These are phyloP conservation scores for Rhabdomys dilectus DNA, from an alignment of 2,113 vertebrate genomes.

Conservation along the genomic window DNA sequence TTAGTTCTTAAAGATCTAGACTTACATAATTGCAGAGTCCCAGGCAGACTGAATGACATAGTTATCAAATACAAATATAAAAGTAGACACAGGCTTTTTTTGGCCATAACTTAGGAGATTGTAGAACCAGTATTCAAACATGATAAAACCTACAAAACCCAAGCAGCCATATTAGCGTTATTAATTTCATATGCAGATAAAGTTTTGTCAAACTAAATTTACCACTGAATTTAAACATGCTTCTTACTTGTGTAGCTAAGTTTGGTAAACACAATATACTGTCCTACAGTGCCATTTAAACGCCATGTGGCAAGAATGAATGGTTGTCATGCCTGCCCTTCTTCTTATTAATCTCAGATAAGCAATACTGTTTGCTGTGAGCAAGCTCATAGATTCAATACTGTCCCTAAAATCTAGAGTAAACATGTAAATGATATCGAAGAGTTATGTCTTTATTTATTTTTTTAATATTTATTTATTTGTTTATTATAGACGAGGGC, in stretches of 20 bases:
- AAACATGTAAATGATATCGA: neutral
- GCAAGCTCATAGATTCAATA: neutral
- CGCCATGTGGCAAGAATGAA: neutral
- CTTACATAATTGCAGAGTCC: neutral
- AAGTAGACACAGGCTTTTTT: constrained; percentile 8
- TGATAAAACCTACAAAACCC: neutral
- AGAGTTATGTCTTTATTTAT: constrained; percentile 10
- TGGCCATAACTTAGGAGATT: neutral
- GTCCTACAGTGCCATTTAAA: neutral
- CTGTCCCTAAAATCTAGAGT: neutral
- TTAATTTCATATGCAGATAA: constrained; percentile 39
- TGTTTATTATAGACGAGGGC: no score
- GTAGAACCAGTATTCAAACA: constrained; percentile 42
- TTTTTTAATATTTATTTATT: no score
- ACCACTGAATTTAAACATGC: neutral
- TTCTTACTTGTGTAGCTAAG: neutral
- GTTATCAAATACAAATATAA: constrained; percentile 35
- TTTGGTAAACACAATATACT: neutral
- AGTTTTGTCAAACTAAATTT: neutral
- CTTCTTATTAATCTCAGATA: constrained; percentile 4
- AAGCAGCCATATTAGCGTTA: neutral
- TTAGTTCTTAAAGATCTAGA: constrained; percentile 14
- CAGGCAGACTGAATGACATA: constrained; percentile 30
- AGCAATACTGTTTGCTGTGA: neutral
- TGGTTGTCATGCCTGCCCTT: neutral